Evolutionary conservation across 2,888 invertebrate genomes (phyloP).

Genomic region (Scaeva pyrastri): DNA sequence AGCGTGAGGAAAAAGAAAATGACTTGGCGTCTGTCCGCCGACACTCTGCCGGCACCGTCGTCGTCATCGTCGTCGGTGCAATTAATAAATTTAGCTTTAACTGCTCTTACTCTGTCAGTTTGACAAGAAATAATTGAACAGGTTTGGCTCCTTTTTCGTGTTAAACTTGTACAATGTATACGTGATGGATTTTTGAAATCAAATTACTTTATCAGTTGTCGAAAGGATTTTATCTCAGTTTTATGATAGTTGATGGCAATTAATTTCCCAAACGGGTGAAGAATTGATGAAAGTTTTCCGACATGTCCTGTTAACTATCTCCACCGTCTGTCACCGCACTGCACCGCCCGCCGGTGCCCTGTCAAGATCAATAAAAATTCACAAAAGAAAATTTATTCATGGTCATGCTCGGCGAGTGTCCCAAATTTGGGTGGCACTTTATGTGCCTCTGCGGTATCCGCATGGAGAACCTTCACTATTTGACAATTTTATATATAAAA

Average conservation of each 20-base stretch:
- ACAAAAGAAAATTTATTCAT: constrained; percentile 35
- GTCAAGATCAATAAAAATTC: background rate
- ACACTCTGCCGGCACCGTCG: background rate
- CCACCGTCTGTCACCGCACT: no score
- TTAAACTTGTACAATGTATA: constrained; percentile 64
- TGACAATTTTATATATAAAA: constrained; percentile 18
- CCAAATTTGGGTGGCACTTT: constrained; percentile 45
- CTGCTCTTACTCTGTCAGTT: constrained; percentile 15
- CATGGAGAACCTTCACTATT: constrained; percentile 34
- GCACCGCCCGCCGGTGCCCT: no score
- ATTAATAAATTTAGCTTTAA: constrained; percentile 39
- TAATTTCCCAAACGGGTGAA: constrained; percentile 2
- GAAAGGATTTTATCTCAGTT: background rate
- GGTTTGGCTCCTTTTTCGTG: constrained; percentile 61
- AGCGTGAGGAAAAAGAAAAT: background rate
- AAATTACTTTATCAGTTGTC: constrained; percentile 12
- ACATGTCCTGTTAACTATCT: constrained; percentile 5
- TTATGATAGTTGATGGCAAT: constrained; percentile 5
- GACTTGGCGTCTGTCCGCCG: constrained; percentile 43
- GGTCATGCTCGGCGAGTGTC: constrained; percentile 34
- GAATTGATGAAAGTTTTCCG: constrained; percentile 17
- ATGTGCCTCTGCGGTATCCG: background rate
- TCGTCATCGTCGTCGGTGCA: background rate
- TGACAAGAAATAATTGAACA: constrained; percentile 59
- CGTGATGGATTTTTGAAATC: constrained; percentile 65